Base-by-base conservation (phyloP, 1,140 invertebrate genomes). In the Drosophila tristis region DNA sequence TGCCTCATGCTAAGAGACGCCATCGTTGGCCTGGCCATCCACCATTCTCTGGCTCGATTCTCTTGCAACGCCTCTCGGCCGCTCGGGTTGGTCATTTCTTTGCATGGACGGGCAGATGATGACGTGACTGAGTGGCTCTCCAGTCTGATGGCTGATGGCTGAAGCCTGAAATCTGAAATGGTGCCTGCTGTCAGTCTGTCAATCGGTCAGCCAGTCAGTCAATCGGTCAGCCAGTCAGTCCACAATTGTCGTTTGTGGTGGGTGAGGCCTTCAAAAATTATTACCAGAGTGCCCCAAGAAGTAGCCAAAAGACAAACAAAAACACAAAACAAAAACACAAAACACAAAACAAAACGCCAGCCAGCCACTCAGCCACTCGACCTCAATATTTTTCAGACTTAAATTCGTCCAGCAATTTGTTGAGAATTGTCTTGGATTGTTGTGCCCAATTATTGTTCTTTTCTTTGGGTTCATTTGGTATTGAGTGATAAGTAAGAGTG, bases 101-200 rank as follows among this genome's bases (percentile, higher is more conserved):
- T 35, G 31, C 9, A 11, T 35, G 31, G 31, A 11, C 9, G 31
- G 50, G 35, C 23, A 39, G 72, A 78, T 71, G 81, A 80, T 78
- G 82, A 87, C 70, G 80, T 84, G 80, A 85, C 80, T 79, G 67
- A 66, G 68, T 73, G 72, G 63, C 61, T 73, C 57, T 81, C 56
- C 35, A 39, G 35, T 4, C 4, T 2, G 20, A 20, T 20, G 20
- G 20, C 26, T 7, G 29, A 29, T 9, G 31, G 71, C 61, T 48
- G 66, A 72, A 47, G 35, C 53, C 60, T 44, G 47, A 70, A 79
- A 66, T 65, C 60, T 44, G 47, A 70, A 79, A 66, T 80, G 50
- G 49, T 64, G 68, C 20, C 62, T 26, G 57, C 62, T 78, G 79
- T 78, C 79, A 65, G 64, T 74, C 70, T 53, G 64, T 67, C 64